Conservation (phyloP, 1,140 invertebrate genomes). For the Homarus americanus region DNA sequence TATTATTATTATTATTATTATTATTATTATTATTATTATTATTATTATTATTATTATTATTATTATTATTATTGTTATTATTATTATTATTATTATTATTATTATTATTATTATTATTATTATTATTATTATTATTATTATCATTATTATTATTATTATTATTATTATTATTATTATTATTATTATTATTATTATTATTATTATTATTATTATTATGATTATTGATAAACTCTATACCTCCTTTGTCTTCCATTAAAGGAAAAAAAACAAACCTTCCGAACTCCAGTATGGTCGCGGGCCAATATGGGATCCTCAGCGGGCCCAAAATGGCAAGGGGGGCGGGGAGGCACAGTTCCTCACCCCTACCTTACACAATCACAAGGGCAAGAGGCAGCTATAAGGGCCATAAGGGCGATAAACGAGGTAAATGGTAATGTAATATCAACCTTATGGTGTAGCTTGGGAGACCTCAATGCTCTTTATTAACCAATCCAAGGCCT, state of each 20-base stretch:
- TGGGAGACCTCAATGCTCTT: neutral
- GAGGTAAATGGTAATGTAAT: too few relatives aligned
- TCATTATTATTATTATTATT: constrained; percentile 11
- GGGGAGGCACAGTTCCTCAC: too few relatives aligned
- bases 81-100: constrained; percentile 16
- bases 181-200: neutral
- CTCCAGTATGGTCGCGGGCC: too few relatives aligned
- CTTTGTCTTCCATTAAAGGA: too few relatives aligned
- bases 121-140: constrained; percentile 12
- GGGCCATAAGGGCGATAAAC: too few relatives aligned
- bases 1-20: neutral
- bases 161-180: constrained; percentile 21
- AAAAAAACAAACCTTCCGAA: too few relatives aligned
- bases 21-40: neutral
- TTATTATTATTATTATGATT: too few relatives aligned
- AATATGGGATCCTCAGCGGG: too few relatives aligned
- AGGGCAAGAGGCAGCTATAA: too few relatives aligned
- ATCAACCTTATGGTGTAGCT: neutral
- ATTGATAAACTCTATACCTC: too few relatives aligned
- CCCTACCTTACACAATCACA: too few relatives aligned
- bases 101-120: constrained; percentile 24
- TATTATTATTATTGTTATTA: neutral
- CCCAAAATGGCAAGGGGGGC: too few relatives aligned
- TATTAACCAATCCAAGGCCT: neutral
- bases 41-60: neutral